Base-by-base conservation (phyloP, 2,113 vertebrate genomes). In the Gadus chalcogrammus region DNA sequence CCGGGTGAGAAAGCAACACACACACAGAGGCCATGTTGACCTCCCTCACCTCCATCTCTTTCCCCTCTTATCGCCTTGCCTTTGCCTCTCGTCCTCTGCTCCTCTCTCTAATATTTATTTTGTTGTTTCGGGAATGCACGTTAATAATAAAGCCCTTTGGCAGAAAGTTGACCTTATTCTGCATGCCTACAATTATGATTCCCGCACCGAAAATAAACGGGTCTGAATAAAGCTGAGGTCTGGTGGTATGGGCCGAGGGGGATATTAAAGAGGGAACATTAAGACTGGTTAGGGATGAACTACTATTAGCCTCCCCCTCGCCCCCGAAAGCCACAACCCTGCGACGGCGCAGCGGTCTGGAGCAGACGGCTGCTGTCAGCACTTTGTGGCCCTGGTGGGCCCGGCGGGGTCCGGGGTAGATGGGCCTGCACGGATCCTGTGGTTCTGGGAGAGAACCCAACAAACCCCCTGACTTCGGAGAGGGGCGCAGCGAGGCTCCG, bases 1-100 rank as follows among this genome's bases (percentile, higher is more conserved):
- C 88, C 84, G 95, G 90, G 94, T 96, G 84, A 92, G 93, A 70
- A 72, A 69, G 12, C 15, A 13, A 20, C 20, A 20, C n/a, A 38
- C 17, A 38, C 27, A 5, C 17, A 38, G 17, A 5, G 9, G 17
- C 61, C 24, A 12, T 15, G 15, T 15, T 22, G 11, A 22, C 11
- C 2, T 35, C 62, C 22, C 28, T 48, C 58, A 61, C 52, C 13
- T 22, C 53, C 58, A 61, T 53, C 13, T 22, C 20, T n/a, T 24
- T 71, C 64, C 53, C 15, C 4, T 55, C 24, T 35, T 70, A 55
- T 62, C 67, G 31, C 67, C 59, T 22, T 22, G 12, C 24, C 66
- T 58, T 58, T 8, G 18, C 9, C 52, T 53, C 48, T 69, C 28
- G 27, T 48, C 38, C 35, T 68, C 70, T 35, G 15, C 38, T 55